phyloP scores from a whole-genome alignment of 2,888 invertebrate species.

The Perizoma affinitatum region DNA sequence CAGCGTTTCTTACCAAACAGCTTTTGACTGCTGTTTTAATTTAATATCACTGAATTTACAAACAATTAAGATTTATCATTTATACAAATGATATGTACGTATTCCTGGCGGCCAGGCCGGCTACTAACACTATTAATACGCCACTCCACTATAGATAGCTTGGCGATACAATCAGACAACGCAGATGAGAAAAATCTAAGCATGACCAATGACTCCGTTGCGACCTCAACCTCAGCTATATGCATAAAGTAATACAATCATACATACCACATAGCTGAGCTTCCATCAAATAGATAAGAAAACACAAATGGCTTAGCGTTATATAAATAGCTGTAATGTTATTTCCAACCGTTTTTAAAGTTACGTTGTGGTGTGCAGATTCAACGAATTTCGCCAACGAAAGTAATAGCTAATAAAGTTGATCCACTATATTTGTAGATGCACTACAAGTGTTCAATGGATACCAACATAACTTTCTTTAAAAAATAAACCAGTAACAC shows the following conservation, averaged over 20 bases:
- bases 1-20: conserved; percentile 31
- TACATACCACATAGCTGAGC: conserved; percentile 17
- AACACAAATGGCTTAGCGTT: neutral
- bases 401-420: conserved; percentile 18
- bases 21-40: conserved; percentile 22
- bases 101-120: conserved; percentile 54
- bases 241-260: conserved; percentile 26
- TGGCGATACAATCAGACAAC: conserved; percentile 65
- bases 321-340: conserved; percentile 13
- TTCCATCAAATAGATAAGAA: conserved; percentile 16
- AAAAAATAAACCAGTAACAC: no score
- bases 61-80: conserved; percentile 20
- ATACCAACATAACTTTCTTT: no score
- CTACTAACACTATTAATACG: conserved; percentile 65
- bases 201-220: conserved; percentile 49
- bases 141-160: conserved; percentile 66
- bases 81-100: conserved; percentile 45
- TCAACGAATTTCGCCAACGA: conserved; percentile 34
- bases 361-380: conserved; percentile 32
- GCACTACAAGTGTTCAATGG: neutral
- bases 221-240: conserved; percentile 44
- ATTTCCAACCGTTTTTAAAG: conserved; percentile 17
- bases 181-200: conserved; percentile 72
- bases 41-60: conserved; percentile 17
- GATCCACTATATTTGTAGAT: conserved; percentile 16